A percentile compares a stretch with the other conserved stretches of the same genome.
These are phyloP conservation scores for Paralichthys olivaceus DNA, from an alignment of 2,113 vertebrate genomes.

Conservation along the genomic window DNA sequence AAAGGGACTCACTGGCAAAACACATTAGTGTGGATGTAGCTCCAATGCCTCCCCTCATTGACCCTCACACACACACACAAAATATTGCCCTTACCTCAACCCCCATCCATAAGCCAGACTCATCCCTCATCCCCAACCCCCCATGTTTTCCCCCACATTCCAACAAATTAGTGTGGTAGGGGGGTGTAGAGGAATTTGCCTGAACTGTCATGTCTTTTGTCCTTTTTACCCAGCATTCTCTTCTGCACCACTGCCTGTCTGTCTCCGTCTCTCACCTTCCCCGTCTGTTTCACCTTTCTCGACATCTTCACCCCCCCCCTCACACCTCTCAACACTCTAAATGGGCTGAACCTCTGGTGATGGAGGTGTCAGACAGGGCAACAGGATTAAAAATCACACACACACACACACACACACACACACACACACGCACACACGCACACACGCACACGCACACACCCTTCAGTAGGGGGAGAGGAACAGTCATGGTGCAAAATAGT, in stretches of 20 bases:
- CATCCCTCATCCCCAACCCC: slow-evolving; percentile 38
- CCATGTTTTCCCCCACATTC: slow-evolving; percentile 56
- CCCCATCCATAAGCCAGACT: slow-evolving; percentile 26
- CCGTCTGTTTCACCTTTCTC: not conserved
- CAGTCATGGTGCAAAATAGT: not conserved
- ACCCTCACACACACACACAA: slow-evolving; percentile 31
- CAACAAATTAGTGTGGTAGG: slow-evolving; percentile 20
- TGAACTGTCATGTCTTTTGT: slow-evolving; percentile 53
- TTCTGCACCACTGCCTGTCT: slow-evolving; percentile 37
- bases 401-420: not conserved
- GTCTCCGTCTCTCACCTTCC: not conserved
- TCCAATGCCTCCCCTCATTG: slow-evolving; percentile 30
- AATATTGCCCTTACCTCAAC: slow-evolving; percentile 8
- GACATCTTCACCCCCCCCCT: not conserved
- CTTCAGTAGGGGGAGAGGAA: not conserved
- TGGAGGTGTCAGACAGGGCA: slow-evolving; percentile 12
- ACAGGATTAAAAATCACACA: slow-evolving; percentile 20
- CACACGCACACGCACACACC: not conserved
- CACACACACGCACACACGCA: not conserved
- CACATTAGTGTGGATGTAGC: not conserved
- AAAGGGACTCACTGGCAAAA: slow-evolving; percentile 14
- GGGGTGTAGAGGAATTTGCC: slow-evolving; percentile 54
- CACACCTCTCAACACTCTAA: slow-evolving; percentile 1
- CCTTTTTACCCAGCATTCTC: slow-evolving; percentile 48
- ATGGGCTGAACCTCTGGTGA: not conserved